A percentile compares a stretch with the other conserved stretches of the same genome.
These are phyloP conservation scores for Belonocnema kinseyi DNA, from an alignment of 1,140 invertebrate species.

Conservation along the genomic window DNA sequence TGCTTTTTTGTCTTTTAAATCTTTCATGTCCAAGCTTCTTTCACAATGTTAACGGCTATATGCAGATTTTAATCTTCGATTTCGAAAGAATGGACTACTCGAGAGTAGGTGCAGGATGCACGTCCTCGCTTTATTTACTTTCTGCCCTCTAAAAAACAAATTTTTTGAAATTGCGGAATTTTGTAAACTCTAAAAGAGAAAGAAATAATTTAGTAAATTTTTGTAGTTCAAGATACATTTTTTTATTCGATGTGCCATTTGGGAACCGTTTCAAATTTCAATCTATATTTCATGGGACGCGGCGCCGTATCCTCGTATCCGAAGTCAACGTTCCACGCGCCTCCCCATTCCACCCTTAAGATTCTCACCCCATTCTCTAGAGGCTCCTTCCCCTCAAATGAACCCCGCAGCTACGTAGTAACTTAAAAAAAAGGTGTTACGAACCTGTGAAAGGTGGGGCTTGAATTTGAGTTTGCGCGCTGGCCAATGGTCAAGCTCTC, in stretches of 20 bases:
- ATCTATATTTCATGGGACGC: background rate
- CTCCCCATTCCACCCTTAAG: slow-evolving; percentile 35
- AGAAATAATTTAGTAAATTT: no score
- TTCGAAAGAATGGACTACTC: background rate
- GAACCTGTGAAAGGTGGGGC: slow-evolving; percentile 59
- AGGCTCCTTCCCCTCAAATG: slow-evolving; percentile 28
- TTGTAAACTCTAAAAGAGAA: background rate
- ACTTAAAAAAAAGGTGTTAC: slow-evolving; percentile 46
- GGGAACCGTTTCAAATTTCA: no score
- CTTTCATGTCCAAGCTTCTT: background rate
- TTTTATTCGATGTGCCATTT: no score
- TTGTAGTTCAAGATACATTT: no score
- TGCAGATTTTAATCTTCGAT: slow-evolving; percentile 21
- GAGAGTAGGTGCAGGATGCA: background rate
- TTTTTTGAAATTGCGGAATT: background rate
- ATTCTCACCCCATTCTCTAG: background rate
- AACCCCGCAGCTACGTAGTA: slow-evolving; percentile 47
- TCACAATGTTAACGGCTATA: background rate
- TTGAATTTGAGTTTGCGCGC: slow-evolving; percentile 65
- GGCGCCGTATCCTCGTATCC: background rate
- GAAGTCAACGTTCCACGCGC: slow-evolving; percentile 33
- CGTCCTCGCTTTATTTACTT: slow-evolving; percentile 8
- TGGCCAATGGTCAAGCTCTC: slow-evolving; percentile 68
- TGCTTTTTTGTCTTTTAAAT: slow-evolving; percentile 1
- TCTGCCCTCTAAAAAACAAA: background rate